Evolutionary conservation across 2,113 vertebrate species (phyloP).

Genomic region (Lagenorhynchus albirostris): DNA sequence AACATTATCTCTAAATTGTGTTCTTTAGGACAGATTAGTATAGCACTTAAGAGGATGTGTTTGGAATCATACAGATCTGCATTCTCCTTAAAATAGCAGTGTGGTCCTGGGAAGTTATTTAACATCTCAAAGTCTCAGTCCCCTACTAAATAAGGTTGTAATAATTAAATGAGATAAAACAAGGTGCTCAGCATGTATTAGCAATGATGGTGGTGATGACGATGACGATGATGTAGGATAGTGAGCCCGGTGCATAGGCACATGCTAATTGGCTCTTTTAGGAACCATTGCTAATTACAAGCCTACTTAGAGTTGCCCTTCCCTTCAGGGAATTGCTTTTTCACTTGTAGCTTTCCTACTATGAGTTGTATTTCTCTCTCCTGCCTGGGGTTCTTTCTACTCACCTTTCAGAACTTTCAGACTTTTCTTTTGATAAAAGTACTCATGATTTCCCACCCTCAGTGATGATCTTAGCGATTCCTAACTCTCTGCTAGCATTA

Average conservation of each 20-base stretch:
- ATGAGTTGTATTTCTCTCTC: not conserved
- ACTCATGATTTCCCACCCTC: not conserved
- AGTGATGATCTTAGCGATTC: not conserved
- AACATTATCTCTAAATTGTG: not conserved
- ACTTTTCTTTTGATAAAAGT: not conserved
- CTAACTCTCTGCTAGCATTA: not conserved
- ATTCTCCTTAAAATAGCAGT: not conserved
- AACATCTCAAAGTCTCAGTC: not conserved
- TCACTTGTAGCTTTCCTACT: not conserved
- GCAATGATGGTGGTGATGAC: not conserved
- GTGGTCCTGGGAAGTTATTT: not conserved
- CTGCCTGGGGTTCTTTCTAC: not conserved
- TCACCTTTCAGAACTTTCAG: not conserved
- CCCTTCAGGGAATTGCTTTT: not conserved
- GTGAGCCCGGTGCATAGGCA: rapidly evolving
- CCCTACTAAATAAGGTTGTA: not conserved
- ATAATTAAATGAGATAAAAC: not conserved
- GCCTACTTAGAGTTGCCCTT: not conserved
- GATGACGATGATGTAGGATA: not conserved
- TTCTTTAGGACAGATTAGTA: not conserved
- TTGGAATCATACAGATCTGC: not conserved
- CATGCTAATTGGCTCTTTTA: not conserved
- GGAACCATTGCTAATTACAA: not conserved
- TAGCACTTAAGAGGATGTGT: not conserved
- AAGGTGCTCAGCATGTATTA: not conserved